These are phyloP conservation scores for Strigamia transsilvanica DNA, from an alignment of 2,888 invertebrate genomes.

Conservation along the genomic window DNA sequence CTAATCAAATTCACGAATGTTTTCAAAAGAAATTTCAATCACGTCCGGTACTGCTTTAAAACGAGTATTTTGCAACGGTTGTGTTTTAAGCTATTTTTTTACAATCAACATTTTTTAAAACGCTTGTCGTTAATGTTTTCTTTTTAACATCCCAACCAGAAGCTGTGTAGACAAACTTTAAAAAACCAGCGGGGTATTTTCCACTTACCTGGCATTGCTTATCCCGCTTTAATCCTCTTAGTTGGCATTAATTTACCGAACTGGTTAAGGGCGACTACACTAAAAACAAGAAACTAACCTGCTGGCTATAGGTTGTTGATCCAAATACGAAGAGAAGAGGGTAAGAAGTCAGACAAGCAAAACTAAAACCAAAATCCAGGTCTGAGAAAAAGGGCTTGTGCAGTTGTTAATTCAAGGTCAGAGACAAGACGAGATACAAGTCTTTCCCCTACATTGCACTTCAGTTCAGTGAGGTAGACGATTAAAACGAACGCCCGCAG, in stretches of 20 bases:
- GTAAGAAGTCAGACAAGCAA: conserved; percentile 14
- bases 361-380: not conserved
- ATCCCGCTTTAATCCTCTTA: not conserved
- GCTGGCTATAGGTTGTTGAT: conserved; percentile 11
- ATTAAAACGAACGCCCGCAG: conserved; percentile 30
- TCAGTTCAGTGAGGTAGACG: conserved; percentile 26
- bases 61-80: not conserved
- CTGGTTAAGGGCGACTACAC: not conserved
- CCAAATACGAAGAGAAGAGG: not conserved
- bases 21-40: not conserved
- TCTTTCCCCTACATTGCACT: conserved; percentile 42
- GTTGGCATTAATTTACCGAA: not conserved
- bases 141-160: too few relatives aligned
- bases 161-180: too few relatives aligned
- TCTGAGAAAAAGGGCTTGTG: conserved; percentile 11
- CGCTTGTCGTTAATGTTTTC: too few relatives aligned
- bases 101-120: not conserved
- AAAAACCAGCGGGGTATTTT: too few relatives aligned
- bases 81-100: not conserved
- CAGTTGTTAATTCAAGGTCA: conserved; percentile 12
- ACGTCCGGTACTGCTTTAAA: not conserved
- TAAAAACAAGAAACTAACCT: conserved; percentile 28
- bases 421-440: conserved; percentile 25
- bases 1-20: not conserved
- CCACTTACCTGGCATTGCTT: not conserved